Evolutionary conservation across 2,888 invertebrate genomes (phyloP).

Genomic region (Temnothorax rugatulus): DNA sequence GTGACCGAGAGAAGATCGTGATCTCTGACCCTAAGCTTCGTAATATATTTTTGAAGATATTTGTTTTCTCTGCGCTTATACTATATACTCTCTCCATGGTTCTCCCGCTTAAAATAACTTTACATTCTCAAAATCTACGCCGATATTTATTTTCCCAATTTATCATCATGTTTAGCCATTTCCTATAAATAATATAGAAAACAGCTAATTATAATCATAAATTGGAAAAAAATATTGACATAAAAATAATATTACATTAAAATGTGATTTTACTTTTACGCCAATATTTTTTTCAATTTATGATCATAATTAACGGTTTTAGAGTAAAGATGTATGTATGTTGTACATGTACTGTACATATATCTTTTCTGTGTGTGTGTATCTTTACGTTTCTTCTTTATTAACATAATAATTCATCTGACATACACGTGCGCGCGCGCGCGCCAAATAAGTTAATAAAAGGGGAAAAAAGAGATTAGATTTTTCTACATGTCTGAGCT

Average conservation of each 20-base stretch:
- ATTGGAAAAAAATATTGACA: background rate
- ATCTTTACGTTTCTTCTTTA: background rate
- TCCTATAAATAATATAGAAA: background rate
- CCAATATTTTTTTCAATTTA: too few relatives aligned
- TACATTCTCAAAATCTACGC: background rate
- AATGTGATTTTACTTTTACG: too few relatives aligned
- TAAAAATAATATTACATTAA: background rate
- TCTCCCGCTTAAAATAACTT: background rate
- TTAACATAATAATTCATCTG: background rate
- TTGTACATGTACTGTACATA: too few relatives aligned
- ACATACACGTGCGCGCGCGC: background rate
- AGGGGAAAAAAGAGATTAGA: background rate
- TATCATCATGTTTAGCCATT: background rate
- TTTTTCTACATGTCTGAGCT: background rate
- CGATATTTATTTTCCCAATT: background rate
- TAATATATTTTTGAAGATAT: conserved; percentile 7
- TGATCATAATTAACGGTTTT: too few relatives aligned
- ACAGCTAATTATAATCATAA: background rate
- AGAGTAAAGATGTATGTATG: too few relatives aligned
- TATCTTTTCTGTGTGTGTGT: too few relatives aligned
- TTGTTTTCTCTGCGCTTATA: background rate
- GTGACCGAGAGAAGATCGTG: background rate
- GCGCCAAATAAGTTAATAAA: background rate
- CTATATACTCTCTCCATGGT: background rate
- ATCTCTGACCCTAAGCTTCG: background rate